Evolutionary conservation across 2,797 vertebrate genomes (phyloP).

Genomic region (Pseudocheirus occidentalis): DNA sequence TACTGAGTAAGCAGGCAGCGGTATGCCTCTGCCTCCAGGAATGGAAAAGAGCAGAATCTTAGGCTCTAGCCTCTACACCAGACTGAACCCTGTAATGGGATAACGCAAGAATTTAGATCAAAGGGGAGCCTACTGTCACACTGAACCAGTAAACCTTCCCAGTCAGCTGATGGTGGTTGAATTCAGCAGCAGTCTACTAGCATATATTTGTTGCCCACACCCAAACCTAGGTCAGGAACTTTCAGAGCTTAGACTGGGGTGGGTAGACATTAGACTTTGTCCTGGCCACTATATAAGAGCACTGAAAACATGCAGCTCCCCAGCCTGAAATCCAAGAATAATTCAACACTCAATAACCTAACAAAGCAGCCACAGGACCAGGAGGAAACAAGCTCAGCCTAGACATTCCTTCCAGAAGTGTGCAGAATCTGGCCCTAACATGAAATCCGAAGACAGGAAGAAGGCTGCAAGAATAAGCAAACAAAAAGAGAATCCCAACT

Average conservation of each 20-base stretch:
- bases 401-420: background rate
- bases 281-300: background rate
- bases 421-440: background rate
- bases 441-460: background rate
- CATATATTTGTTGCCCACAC: background rate
- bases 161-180: background rate
- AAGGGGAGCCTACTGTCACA: background rate
- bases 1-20: background rate
- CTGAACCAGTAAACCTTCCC: background rate
- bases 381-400: background rate
- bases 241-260: background rate
- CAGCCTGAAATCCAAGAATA: background rate
- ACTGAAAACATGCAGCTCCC: background rate
- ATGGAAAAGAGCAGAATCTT: background rate
- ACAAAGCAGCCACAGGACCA: background rate
- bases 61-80: background rate
- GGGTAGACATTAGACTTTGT: background rate
- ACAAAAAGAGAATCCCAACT: background rate
- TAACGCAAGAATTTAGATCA: background rate
- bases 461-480: background rate
- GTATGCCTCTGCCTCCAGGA: background rate
- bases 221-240: background rate
- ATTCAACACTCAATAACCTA: background rate
- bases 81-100: background rate
- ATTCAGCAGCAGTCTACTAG: background rate